Conservation (phyloP, 2,113 vertebrate species). For the Collichthys lucidus region DNA sequence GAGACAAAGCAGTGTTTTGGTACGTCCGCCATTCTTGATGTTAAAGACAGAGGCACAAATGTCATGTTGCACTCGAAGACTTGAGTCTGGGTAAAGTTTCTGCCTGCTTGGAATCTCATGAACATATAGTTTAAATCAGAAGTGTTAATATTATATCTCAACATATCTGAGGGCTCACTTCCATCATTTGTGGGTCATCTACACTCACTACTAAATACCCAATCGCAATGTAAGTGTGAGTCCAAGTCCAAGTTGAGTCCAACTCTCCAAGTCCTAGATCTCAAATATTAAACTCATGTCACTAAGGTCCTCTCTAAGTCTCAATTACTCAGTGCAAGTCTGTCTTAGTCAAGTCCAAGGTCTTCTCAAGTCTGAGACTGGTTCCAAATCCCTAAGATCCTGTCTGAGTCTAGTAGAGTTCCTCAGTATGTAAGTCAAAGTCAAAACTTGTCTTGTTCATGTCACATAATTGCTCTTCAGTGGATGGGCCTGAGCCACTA, state of each 20-base stretch:
- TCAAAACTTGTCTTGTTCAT: background rate
- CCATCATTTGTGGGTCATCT: too few species aligned
- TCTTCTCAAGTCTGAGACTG: background rate
- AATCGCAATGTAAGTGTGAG: background rate
- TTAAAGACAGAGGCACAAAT: background rate
- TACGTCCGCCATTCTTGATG: background rate
- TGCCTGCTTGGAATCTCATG: background rate
- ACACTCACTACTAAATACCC: background rate
- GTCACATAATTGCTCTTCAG: background rate
- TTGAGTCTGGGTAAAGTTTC: background rate
- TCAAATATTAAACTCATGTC: background rate
- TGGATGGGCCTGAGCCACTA: background rate
- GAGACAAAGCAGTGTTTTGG: slow-evolving; percentile 22
- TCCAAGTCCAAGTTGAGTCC: background rate
- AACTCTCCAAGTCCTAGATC: background rate
- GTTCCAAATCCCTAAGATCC: background rate
- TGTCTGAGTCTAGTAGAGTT: background rate
- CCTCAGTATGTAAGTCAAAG: background rate
- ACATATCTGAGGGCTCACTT: background rate
- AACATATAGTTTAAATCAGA: too few species aligned
- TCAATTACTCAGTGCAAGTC: too few species aligned
- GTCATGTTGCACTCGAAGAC: background rate
- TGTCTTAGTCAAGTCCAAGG: too few species aligned
- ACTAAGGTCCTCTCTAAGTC: background rate
- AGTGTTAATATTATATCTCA: background rate